These are phyloP conservation scores for Microctenopoma steveboyesi DNA, from an alignment of 2,797 vertebrate genomes.

Conservation along the genomic window DNA sequence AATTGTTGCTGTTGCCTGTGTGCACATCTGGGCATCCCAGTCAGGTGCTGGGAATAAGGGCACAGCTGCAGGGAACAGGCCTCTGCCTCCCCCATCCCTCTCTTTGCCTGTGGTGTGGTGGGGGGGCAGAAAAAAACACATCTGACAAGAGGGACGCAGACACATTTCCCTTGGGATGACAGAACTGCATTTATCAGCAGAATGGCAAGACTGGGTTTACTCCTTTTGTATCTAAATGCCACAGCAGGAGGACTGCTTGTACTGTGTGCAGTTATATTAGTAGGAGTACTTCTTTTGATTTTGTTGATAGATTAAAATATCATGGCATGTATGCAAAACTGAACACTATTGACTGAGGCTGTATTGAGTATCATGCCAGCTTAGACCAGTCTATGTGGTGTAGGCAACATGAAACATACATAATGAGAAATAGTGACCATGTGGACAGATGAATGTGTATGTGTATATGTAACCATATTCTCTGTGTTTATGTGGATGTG, in stretches of 20 bases:
- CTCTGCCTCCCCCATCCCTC: slow-evolving; percentile 34
- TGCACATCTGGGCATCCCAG: slow-evolving; percentile 80
- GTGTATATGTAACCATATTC: slow-evolving; percentile 27
- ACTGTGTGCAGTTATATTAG: slow-evolving; percentile 62
- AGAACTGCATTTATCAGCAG: slow-evolving; percentile 80
- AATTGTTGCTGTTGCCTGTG: slow-evolving; percentile 75
- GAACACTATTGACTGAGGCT: slow-evolving; percentile 41
- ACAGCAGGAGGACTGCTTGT: slow-evolving; percentile 53
- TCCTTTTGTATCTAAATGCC: slow-evolving; percentile 68
- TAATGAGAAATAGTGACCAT: slow-evolving; percentile 49
- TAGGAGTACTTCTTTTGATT: slow-evolving; percentile 69
- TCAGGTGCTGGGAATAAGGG: slow-evolving; percentile 82
- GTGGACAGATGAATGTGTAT: slow-evolving; percentile 20
- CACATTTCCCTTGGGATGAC: slow-evolving; percentile 70
- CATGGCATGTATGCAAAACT: slow-evolving; percentile 65
- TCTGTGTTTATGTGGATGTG: slow-evolving; percentile 27
- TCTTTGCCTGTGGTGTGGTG: slow-evolving; percentile 55
- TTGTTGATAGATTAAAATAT: slow-evolving; percentile 77
- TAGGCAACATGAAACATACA: slow-evolving; percentile 36
- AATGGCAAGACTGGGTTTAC: slow-evolving; percentile 64
- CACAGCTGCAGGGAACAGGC: slow-evolving; percentile 79
- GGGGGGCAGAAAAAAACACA: slow-evolving; percentile 54
- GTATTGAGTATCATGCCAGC: slow-evolving; percentile 43
- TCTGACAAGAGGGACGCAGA: slow-evolving; percentile 76
- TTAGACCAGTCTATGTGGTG: slow-evolving; percentile 48